Percentiles rank a stretch among this genome's conserved stretches.
Evolutionary conservation across 2,797 vertebrate species (phyloP).

Genomic region (Cuculus canorus): DNA sequence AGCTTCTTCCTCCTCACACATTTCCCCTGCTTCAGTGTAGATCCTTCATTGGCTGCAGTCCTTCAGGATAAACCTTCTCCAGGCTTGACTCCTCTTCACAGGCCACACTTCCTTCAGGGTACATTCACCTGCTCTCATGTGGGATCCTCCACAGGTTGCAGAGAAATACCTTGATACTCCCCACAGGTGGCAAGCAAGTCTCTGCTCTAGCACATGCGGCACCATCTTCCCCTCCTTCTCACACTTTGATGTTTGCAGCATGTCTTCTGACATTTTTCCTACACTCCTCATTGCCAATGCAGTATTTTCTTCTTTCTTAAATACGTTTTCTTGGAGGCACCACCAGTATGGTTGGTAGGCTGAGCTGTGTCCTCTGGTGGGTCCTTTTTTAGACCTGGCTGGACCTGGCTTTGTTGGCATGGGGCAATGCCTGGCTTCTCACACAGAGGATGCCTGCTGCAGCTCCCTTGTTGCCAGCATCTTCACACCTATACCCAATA

Average conservation of each 20-base stretch:
- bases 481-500: not conserved
- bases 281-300: not conserved
- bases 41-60: not conserved
- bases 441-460: not conserved
- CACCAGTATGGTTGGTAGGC: not conserved
- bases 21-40: not conserved
- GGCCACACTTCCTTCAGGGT: not conserved
- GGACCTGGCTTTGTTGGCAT: not conserved
- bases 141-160: too few species aligned
- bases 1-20: not conserved
- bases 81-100: not conserved
- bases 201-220: not conserved
- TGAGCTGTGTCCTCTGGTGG: not conserved
- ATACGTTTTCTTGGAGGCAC: not conserved
- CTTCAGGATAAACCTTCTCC: not conserved
- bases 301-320: not conserved
- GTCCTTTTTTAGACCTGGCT: accelerated
- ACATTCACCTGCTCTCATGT: not conserved
- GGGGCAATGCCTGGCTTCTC: not conserved
- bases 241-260: not conserved
- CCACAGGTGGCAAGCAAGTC: not conserved
- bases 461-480: not conserved
- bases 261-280: not conserved
- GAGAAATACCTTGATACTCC: not conserved
- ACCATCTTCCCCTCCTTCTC: not conserved